Conservation (phyloP, 64 coral and sea anemone genomes). For the Orbicella faveolata region DNA sequence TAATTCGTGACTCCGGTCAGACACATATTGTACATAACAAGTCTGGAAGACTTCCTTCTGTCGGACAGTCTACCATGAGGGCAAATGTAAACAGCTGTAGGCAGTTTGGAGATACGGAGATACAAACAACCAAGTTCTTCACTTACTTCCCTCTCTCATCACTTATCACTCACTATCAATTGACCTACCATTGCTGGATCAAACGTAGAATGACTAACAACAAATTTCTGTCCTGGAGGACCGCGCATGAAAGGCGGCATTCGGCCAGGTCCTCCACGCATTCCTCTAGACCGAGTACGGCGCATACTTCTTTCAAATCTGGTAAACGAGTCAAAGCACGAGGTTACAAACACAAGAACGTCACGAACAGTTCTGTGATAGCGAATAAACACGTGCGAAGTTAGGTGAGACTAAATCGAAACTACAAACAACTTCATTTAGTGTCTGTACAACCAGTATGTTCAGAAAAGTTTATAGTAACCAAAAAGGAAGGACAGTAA, state of each 20-base stretch:
- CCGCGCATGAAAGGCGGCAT: constrained; percentile 80
- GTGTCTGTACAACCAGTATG: not conserved
- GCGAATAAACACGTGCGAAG: not conserved
- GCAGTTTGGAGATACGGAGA: too few relatives aligned
- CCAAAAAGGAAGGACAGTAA: not conserved
- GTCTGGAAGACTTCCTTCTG: too few relatives aligned
- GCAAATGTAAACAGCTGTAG: too few relatives aligned
- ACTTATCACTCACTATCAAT: not conserved
- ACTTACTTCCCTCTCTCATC: not conserved
- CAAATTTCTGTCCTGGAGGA: constrained; percentile 88
- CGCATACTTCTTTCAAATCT: constrained; percentile 26
- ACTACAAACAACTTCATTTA: not conserved
- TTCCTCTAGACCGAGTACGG: constrained; percentile 48
- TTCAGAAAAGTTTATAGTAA: not conserved
- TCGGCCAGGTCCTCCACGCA: constrained; percentile 80
- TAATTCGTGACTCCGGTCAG: too few relatives aligned
- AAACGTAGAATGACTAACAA: constrained; percentile 96
- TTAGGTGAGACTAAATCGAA: too few relatives aligned
- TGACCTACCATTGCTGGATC: constrained; percentile 75
- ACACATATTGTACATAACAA: too few relatives aligned
- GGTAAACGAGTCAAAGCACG: not conserved
- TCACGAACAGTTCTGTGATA: not conserved
- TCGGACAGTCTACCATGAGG: too few relatives aligned
- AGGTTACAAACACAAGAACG: not conserved
- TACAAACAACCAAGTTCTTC: too few relatives aligned